Conservation (phyloP, 2,888 invertebrate genomes). For the Meganola albula region DNA sequence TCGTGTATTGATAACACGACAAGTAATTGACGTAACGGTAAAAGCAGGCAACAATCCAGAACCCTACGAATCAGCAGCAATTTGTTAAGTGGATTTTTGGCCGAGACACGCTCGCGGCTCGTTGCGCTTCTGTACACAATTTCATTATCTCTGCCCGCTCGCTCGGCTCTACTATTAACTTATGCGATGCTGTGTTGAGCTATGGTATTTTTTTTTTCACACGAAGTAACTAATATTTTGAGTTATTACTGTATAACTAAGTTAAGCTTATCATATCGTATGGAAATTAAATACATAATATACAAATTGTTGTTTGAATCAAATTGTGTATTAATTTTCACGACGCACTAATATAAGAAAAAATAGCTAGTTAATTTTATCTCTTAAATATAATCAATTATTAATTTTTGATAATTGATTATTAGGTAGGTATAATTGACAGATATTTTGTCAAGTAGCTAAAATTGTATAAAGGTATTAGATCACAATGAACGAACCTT, state of each 20-base stretch:
- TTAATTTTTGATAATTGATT: too few species aligned
- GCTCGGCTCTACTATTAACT: constrained; percentile 66
- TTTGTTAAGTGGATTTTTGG: constrained; percentile 79
- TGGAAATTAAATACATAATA: too few species aligned
- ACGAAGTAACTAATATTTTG: too few species aligned
- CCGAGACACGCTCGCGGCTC: constrained; percentile 76
- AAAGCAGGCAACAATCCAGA: constrained; percentile 75
- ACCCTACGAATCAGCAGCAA: constrained; percentile 78
- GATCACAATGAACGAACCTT: constrained; percentile 15
- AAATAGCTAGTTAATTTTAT: too few species aligned
- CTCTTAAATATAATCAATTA: too few species aligned
- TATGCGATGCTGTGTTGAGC: constrained; percentile 63
- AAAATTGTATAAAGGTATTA: constrained; percentile 11
- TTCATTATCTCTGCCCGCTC: constrained; percentile 74
- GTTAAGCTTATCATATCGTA: too few species aligned
- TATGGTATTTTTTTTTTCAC: constrained; percentile 59
- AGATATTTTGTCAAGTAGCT: too few species aligned
- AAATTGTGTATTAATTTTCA: too few species aligned
- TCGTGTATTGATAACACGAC: constrained; percentile 64
- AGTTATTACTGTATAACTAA: too few species aligned
- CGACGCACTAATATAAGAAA: too few species aligned
- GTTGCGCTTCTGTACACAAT: constrained; percentile 77
- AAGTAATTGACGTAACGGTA: constrained; percentile 70
- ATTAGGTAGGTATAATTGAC: too few species aligned
- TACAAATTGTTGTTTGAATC: too few species aligned